A percentile compares a stretch with the other conserved stretches of the same genome.
phyloP scores from a whole-genome alignment of 1,140 invertebrate species.

The Drosophila tani region DNA sequence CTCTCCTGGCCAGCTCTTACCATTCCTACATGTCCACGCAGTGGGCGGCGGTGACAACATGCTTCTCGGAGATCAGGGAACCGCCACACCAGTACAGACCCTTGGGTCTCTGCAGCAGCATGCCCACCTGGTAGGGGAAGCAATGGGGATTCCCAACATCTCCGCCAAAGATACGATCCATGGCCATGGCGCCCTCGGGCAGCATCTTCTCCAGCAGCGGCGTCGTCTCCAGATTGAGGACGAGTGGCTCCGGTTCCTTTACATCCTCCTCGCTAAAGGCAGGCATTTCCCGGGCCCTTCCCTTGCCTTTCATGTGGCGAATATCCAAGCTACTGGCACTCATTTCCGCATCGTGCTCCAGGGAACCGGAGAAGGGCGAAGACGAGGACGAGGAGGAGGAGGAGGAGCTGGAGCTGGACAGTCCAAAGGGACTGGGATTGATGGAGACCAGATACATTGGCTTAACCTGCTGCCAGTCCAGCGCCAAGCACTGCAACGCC shows the following conservation, averaged over 20 bases:
- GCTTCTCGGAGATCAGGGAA: conserved; percentile 86
- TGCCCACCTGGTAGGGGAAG: conserved; percentile 84
- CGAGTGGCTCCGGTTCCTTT: conserved; percentile 60
- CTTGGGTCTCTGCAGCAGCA: conserved; percentile 77
- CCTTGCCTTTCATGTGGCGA: conserved; percentile 32
- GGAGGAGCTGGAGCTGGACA: conserved; percentile 29
- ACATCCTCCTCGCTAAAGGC: conserved; percentile 37
- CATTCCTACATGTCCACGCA: conserved; percentile 84
- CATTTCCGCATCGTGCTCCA: conserved; percentile 71
- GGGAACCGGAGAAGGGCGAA: conserved; percentile 38
- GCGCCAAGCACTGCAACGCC: conserved; percentile 44
- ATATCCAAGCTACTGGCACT: conserved; percentile 63
- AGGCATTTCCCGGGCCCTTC: neutral
- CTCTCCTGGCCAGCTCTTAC: neutral
- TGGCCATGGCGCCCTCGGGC: conserved; percentile 74
- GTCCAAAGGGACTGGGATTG: conserved; percentile 61
- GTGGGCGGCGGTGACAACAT: conserved; percentile 87
- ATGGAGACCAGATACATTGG: conserved; percentile 83
- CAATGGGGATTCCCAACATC: conserved; percentile 75
- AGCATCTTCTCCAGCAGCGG: conserved; percentile 70
- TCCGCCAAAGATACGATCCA: conserved; percentile 84
- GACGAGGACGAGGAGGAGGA: conserved; percentile 50
- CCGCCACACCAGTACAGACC: conserved; percentile 87
- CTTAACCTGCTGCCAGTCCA: conserved; percentile 81
- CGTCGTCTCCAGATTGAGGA: conserved; percentile 72